Conservation (phyloP, 2,888 invertebrate genomes). For the Desoria tigrina region DNA sequence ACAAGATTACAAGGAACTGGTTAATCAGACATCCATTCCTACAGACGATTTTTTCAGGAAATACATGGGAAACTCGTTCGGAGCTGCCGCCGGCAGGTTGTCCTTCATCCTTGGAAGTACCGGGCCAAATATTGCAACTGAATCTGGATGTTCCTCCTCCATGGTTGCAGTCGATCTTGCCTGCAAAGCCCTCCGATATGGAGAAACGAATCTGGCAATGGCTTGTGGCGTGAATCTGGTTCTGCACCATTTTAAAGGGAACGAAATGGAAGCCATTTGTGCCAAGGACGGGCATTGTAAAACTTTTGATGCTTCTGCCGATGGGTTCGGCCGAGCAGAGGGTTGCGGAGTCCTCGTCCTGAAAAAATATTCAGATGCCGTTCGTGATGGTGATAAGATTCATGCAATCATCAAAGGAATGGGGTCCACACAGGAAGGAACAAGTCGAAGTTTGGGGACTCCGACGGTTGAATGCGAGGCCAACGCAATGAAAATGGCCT, state of each 20-base stretch:
- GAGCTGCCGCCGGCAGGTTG: no score
- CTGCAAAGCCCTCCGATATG: no score
- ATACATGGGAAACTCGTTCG: no score
- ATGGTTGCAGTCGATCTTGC: no score
- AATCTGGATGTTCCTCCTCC: no score
- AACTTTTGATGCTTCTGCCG: constrained; percentile 9
- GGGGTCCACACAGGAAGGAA: background rate
- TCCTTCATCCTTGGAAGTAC: no score
- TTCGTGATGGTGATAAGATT: constrained; percentile 4
- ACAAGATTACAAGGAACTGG: constrained; percentile 27
- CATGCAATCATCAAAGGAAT: background rate
- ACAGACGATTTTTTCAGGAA: no score
- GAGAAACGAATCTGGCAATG: background rate
- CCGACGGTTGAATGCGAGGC: constrained; percentile 19
- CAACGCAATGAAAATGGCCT: constrained; percentile 25
- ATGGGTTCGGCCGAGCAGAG: constrained; percentile 10
- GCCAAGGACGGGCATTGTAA: constrained; percentile 14
- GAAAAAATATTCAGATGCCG: no score
- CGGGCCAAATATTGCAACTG: no score
- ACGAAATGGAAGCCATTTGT: background rate
- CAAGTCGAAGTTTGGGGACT: no score
- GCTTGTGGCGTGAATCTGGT: constrained; percentile 9
- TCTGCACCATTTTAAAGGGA: background rate
- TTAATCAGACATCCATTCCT: background rate
- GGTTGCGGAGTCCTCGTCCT: constrained; percentile 9